These are phyloP conservation scores for Nannoperca australis DNA, from an alignment of 2,797 vertebrate species.

Conservation along the genomic window DNA sequence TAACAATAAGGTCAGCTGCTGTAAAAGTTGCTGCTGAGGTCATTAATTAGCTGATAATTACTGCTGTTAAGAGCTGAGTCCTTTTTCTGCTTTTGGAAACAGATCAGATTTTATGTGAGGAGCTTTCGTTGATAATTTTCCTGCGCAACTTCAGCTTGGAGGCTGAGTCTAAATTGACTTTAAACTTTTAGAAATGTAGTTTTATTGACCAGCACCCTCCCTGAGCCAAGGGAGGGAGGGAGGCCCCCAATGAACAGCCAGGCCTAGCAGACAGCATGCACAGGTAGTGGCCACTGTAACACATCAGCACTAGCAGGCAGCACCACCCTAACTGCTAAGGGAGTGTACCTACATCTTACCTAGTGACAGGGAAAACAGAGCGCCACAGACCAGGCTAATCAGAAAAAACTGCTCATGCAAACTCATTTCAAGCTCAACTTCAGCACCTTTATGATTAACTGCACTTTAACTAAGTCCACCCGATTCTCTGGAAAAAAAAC, in stretches of 20 bases:
- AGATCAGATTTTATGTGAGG: neutral
- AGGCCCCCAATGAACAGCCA: slow-evolving; percentile 47
- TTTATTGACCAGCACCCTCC: slow-evolving; percentile 22
- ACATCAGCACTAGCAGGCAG: slow-evolving; percentile 77
- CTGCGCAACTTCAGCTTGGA: slow-evolving; percentile 9
- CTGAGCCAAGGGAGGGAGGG: slow-evolving; percentile 36
- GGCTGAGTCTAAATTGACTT: slow-evolving; percentile 6
- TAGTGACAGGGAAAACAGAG: slow-evolving; percentile 76
- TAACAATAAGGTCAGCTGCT: slow-evolving; percentile 26
- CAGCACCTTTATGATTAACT: slow-evolving; percentile 43
- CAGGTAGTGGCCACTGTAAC: slow-evolving; percentile 82
- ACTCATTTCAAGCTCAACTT: slow-evolving; percentile 56
- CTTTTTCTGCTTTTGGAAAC: slow-evolving; percentile 7
- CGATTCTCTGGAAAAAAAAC: slow-evolving; percentile 27
- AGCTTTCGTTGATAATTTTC: slow-evolving; percentile 28
- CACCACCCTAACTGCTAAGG: slow-evolving; percentile 78
- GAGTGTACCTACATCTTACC: slow-evolving; percentile 80
- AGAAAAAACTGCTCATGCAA: slow-evolving; percentile 51
- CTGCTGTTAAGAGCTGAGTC: neutral
- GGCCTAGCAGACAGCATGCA: slow-evolving; percentile 72
- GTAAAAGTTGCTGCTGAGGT: slow-evolving; percentile 48
- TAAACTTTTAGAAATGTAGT: slow-evolving; percentile 34
- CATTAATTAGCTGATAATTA: slow-evolving; percentile 12
- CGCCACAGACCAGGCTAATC: slow-evolving; percentile 42
- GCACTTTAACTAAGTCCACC: slow-evolving; percentile 40